Evolutionary conservation across 2,888 invertebrate genomes (phyloP).

Genomic region (Endotricha flammealis): DNA sequence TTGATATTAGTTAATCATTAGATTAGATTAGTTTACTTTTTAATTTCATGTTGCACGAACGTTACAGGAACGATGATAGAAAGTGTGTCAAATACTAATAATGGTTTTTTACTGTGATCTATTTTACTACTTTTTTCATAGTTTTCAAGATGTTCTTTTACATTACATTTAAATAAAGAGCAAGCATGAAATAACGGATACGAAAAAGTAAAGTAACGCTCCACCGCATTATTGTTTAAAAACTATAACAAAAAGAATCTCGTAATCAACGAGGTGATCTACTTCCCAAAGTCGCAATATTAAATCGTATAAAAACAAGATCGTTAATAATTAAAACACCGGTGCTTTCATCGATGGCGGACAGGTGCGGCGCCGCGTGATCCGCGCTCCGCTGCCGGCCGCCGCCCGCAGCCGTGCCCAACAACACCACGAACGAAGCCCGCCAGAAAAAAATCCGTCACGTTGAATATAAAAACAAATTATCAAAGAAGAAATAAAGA

Average conservation of each 20-base stretch:
- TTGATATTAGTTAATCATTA: too few species aligned
- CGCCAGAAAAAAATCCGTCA: constrained; percentile 60
- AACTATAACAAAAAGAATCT: constrained; percentile 65
- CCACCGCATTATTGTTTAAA: constrained; percentile 48
- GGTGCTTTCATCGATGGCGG: constrained; percentile 51
- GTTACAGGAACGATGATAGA: too few species aligned
- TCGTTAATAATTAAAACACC: constrained; percentile 67
- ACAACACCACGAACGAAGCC: constrained; percentile 45
- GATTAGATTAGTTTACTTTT: too few species aligned
- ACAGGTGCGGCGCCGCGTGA: constrained; percentile 41
- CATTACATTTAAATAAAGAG: constrained; percentile 41
- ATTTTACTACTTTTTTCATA: too few species aligned
- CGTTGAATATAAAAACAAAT: constrained; percentile 69
- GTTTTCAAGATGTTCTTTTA: constrained; percentile 42
- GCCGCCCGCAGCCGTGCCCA: constrained; percentile 29
- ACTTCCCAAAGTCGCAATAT: constrained; percentile 69
- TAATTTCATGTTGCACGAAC: too few species aligned
- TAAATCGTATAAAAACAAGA: constrained; percentile 64
- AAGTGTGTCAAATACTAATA: too few species aligned
- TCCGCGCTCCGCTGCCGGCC: constrained; percentile 17
- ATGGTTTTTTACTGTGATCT: too few species aligned
- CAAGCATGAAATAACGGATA: constrained; percentile 40
- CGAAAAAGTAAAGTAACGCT: constrained; percentile 52
- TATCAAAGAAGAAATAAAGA: constrained; percentile 69
- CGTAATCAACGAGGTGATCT: constrained; percentile 71